phyloP scores from a whole-genome alignment of 2,113 vertebrate genomes.

The Prunella himalayana region DNA sequence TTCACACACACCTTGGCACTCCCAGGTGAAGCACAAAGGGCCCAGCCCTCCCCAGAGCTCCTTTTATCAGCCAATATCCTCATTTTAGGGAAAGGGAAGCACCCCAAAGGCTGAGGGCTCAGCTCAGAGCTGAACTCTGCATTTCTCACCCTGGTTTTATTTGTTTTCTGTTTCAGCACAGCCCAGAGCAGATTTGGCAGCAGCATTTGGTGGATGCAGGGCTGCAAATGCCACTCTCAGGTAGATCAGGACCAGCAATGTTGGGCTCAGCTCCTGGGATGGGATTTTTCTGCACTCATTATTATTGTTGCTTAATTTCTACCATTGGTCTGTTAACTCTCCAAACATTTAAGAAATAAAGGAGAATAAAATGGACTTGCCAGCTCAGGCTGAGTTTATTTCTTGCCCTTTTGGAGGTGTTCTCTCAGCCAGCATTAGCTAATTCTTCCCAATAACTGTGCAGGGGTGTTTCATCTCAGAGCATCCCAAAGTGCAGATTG shows the following conservation, averaged over 20 bases:
- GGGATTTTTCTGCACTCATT: not conserved
- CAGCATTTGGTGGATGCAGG: not conserved
- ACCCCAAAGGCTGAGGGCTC: not conserved
- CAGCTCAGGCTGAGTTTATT: constrained; percentile 13
- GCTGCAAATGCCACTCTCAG: not conserved
- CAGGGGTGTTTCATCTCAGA: not conserved
- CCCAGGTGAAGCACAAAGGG: not conserved
- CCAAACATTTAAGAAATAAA: constrained; percentile 26
- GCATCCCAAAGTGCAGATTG: not conserved
- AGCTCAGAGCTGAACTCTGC: not conserved
- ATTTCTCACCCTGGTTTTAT: not conserved
- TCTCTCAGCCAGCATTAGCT: constrained; percentile 6
- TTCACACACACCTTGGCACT: not conserved
- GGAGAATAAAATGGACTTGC: not conserved
- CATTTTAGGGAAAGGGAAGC: not conserved
- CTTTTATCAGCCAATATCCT: not conserved
- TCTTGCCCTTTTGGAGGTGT: not conserved
- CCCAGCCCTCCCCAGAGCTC: not conserved
- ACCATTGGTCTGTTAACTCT: not conserved
- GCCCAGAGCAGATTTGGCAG: not conserved
- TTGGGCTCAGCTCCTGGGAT: not conserved
- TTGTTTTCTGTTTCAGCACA: constrained; percentile 11
- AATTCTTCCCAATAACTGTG: not conserved
- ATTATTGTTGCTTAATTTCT: too few relatives aligned
- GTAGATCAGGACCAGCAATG: not conserved